phyloP scores from a whole-genome alignment of 2,797 vertebrate species.

The Danio tinwini region DNA sequence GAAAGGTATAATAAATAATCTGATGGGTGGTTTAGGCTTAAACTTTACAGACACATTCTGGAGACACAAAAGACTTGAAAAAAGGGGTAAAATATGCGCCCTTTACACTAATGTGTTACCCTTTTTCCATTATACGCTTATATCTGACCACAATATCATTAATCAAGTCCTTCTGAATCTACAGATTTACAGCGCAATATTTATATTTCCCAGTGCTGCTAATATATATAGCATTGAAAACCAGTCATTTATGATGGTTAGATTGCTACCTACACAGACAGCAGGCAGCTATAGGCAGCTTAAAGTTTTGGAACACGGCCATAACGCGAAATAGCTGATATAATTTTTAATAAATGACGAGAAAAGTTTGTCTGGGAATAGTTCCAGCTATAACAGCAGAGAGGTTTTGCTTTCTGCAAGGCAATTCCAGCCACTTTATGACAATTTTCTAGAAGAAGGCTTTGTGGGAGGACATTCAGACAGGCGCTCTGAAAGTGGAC shows the following conservation, averaged over 20 bases:
- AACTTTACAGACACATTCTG: too few species aligned
- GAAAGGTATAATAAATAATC: too few species aligned
- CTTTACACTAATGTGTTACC: too few species aligned
- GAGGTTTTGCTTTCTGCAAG: background rate
- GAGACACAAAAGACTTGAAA: too few species aligned
- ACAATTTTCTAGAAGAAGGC: background rate
- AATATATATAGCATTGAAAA: background rate
- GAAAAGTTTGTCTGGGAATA: background rate
- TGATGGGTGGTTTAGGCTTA: too few species aligned
- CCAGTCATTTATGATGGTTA: background rate
- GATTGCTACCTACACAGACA: background rate
- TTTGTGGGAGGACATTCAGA: slow-evolving; percentile 1
- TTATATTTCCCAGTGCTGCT: background rate
- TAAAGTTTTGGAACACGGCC: background rate
- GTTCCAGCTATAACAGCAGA: background rate
- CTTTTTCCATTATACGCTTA: too few species aligned
- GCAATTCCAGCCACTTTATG: slow-evolving; percentile 34
- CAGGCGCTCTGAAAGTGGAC: background rate
- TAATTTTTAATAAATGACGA: background rate
- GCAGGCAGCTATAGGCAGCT: background rate
- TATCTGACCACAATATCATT: background rate
- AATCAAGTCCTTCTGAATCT: background rate
- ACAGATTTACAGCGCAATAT: background rate
- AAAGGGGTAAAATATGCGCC: too few species aligned
- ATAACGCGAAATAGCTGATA: background rate